Percentiles rank a stretch among this genome's conserved stretches.
Evolutionary conservation across 2,888 invertebrate genomes (phyloP).

Genomic region (Chrysolina americana): DNA sequence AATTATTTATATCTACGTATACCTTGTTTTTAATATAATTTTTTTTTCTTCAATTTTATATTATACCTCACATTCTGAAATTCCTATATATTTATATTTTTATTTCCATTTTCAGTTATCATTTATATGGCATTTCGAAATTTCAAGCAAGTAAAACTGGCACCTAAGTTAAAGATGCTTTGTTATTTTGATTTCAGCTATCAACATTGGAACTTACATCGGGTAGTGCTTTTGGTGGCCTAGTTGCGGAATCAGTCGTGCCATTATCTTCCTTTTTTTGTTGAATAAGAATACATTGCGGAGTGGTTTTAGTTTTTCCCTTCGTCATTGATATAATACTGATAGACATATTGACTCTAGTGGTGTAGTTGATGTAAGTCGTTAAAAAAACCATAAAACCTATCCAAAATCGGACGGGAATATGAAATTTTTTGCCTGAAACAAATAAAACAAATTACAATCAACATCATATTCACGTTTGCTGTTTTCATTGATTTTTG

Average conservation of each 20-base stretch:
- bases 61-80: no score
- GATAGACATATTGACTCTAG: conserved; percentile 81
- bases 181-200: no score
- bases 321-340: conserved; percentile 78
- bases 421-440: conserved; percentile 44
- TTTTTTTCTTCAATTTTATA: no score
- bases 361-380: conserved; percentile 80
- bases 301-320: conserved; percentile 55
- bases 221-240: conserved; percentile 18
- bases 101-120: no score
- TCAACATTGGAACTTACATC: conserved; percentile 35
- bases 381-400: conserved; percentile 80
- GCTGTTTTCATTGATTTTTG: no score
- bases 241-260: background rate
- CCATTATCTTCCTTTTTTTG: conserved; percentile 20
- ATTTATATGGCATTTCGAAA: no score
- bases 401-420: conserved; percentile 64
- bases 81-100: no score
- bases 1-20: no score
- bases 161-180: no score
- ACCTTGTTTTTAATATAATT: no score
- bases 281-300: conserved; percentile 50
- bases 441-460: conserved; percentile 24
- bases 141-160: no score
- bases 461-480: background rate